These are phyloP conservation scores for Anhinga anhinga DNA, from an alignment of 2,113 vertebrate genomes.

Conservation along the genomic window DNA sequence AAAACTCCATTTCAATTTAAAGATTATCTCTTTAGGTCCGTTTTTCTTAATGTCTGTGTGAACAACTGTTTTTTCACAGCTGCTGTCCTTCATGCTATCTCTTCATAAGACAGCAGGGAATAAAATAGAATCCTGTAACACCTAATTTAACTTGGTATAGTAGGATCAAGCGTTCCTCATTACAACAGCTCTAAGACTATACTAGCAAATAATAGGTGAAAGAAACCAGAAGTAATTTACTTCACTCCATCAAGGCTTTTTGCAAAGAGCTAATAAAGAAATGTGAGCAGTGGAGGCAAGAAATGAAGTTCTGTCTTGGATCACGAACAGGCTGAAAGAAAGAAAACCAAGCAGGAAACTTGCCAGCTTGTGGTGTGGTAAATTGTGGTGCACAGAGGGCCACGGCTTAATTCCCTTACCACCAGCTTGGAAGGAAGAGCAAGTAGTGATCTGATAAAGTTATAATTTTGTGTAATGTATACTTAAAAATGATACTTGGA, in stretches of 20 bases:
- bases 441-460: not conserved
- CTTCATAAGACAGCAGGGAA: conserved; percentile 3
- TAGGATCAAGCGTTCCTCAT: conserved; percentile 6
- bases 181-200: not conserved
- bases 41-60: not conserved
- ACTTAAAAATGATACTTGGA: not conserved
- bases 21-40: not conserved
- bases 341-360: not conserved
- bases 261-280: not conserved
- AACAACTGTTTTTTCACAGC: not conserved
- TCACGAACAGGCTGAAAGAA: not conserved
- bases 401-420: not conserved
- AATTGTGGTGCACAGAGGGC: not conserved
- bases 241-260: not conserved
- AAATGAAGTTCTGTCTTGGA: not conserved
- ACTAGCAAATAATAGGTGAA: conserved; percentile 8
- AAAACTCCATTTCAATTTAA: not conserved
- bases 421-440: not conserved
- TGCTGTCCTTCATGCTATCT: not conserved
- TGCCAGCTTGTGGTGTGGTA: not conserved
- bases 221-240: conserved; percentile 24
- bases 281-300: not conserved
- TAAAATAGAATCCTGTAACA: conserved; percentile 3
- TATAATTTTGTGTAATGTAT: not conserved
- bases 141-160: conserved; percentile 23